Evolutionary conservation across 2,888 invertebrate species (phyloP).

Genomic region (Patella pellucida): DNA sequence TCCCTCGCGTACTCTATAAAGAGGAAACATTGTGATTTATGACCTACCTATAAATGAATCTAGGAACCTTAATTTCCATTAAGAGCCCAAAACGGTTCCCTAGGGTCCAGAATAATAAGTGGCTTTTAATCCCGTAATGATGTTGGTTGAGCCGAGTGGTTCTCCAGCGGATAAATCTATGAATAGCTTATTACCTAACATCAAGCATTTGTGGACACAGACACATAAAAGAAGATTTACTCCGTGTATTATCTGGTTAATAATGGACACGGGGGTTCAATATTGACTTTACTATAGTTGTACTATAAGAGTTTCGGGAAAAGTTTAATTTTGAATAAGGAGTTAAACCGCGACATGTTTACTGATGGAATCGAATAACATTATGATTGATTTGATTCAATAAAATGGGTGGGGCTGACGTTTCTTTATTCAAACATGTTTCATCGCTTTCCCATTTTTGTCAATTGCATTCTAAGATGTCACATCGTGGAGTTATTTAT

Average conservation of each 20-base stretch:
- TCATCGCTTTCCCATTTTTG: neutral
- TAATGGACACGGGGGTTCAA: neutral
- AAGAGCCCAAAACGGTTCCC: neutral
- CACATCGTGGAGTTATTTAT: neutral
- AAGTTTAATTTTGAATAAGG: no score
- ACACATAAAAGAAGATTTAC: neutral
- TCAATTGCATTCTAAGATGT: neutral
- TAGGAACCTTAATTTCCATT: neutral
- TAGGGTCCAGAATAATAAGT: neutral
- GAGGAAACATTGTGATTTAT: conserved; percentile 3
- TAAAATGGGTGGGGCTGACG: neutral
- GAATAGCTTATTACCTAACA: conserved; percentile 10
- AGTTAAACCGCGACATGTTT: neutral
- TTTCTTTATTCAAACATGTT: neutral
- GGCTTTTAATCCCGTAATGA: conserved; percentile 5
- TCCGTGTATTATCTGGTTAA: neutral
- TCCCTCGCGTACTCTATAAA: neutral
- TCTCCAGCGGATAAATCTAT: neutral
- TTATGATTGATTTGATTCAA: neutral
- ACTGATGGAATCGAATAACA: neutral
- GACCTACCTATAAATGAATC: neutral
- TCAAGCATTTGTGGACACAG: neutral
- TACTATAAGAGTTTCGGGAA: no score
- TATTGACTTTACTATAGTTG: no score
- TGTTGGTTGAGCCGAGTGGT: conserved; percentile 3